Evolutionary conservation across 1,140 invertebrate species (phyloP).

Genomic region (Rhopalosiphum maidis): DNA sequence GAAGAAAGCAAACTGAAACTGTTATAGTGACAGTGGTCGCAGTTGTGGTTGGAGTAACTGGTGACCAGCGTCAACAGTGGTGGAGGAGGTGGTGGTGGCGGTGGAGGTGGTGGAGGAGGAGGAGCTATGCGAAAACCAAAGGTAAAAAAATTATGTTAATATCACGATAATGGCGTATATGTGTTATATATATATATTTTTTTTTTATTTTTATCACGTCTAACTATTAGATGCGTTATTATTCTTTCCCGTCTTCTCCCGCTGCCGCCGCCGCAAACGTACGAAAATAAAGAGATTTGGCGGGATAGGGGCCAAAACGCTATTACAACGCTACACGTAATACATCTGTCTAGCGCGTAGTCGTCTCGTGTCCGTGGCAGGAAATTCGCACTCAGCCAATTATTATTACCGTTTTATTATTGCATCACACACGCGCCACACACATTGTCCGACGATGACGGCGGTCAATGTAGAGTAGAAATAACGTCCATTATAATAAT

Average conservation of each 20-base stretch:
- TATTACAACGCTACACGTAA: conserved; percentile 8
- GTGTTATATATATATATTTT: not conserved
- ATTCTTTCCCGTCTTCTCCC: not conserved
- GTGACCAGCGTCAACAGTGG: no score
- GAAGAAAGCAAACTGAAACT: not conserved
- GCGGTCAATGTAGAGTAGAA: not conserved
- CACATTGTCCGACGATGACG: not conserved
- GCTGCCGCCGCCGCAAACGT: not conserved
- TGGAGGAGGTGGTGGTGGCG: not conserved
- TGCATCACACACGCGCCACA: not conserved
- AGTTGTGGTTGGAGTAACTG: not conserved
- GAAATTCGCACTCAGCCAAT: not conserved
- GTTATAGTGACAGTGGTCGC: not conserved
- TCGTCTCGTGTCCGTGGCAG: not conserved
- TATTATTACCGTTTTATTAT: conserved; percentile 24
- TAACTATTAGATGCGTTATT: not conserved
- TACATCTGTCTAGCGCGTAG: not conserved
- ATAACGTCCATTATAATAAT: not conserved
- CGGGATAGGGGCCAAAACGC: conserved; percentile 14
- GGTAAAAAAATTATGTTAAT: conserved; percentile 4
- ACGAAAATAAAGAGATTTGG: conserved; percentile 41
- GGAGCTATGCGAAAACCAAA: conserved; percentile 46
- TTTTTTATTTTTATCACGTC: not conserved
- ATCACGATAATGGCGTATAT: not conserved
- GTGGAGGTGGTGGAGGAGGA: not conserved